phyloP scores from a whole-genome alignment of 2,797 vertebrate genomes.

The Echeneis naucrates region DNA sequence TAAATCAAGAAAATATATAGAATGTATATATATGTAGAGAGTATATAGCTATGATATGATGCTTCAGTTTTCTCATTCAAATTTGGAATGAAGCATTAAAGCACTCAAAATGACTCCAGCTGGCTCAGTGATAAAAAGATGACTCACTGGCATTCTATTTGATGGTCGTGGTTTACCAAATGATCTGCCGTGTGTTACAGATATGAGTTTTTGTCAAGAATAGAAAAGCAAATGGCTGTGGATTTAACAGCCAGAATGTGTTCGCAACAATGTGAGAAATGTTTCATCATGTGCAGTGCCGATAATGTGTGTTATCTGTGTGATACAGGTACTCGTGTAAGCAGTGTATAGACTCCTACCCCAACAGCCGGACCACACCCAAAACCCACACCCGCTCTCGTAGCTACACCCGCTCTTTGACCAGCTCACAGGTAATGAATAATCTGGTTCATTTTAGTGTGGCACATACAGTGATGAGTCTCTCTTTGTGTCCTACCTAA shows the following conservation, averaged over 20 bases:
- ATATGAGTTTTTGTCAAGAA: constrained; percentile 11
- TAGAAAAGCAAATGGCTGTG: constrained; percentile 17
- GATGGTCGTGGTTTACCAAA: constrained; percentile 18
- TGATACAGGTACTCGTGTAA: constrained; percentile 88
- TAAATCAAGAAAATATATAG: neutral
- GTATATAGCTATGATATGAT: neutral
- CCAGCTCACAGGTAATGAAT: constrained; percentile 92
- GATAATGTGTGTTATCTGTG: constrained; percentile 29
- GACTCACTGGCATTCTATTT: constrained; percentile 34
- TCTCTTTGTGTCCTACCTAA: neutral
- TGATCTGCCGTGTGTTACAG: constrained; percentile 8
- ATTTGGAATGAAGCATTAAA: neutral
- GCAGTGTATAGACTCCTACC: constrained; percentile 90
- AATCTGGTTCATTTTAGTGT: neutral
- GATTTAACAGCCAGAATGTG: neutral
- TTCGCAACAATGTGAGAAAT: neutral
- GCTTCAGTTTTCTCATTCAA: neutral
- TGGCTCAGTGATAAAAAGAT: constrained; percentile 13
- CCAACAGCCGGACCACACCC: constrained; percentile 91
- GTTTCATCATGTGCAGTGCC: neutral
- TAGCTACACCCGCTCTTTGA: constrained; percentile 95
- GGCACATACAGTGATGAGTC: neutral
- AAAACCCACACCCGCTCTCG: constrained; percentile 93
- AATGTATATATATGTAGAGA: too few species aligned
- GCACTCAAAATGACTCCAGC: constrained; percentile 10